Base-by-base conservation (phyloP, 1,140 invertebrate genomes). In the Danaus melanippus region DNA sequence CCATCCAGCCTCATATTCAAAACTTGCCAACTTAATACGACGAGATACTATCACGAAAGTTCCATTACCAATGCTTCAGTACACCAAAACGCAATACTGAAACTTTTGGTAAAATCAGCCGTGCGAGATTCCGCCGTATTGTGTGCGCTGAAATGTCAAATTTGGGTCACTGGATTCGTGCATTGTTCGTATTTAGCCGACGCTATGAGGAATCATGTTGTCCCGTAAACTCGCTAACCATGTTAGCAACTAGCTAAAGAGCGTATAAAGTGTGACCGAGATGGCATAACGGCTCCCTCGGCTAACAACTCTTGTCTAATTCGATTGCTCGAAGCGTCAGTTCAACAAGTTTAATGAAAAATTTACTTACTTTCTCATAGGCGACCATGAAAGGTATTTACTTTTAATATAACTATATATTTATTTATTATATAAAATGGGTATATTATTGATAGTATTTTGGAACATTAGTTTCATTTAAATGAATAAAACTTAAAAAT, bases 161-260 rank as follows among this genome's bases (percentile, higher is more conserved):
- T 42, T 49, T 15, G 53, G 40, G 40, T 55, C 15, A 12, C n/a
- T 43, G n/a, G 11, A 48, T 49, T 44, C 48, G 9, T 17, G 17
- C n/a, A 53, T 53, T 47, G 42, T 47, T 40, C 15, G 32, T 48
- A 43, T 44, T 42, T n/a, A 50, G 41, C 44, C 42, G 54, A 55
- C 44, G 54, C 50, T 48, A 49, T 43, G 46, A 21, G 44, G 62
- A 64, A 50, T 53, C 57, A 44, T 58, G 57, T 60, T 46, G 64
- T 63, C 42, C 53, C 57, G 41, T 58, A 56, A 65, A 69, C 58
- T 69, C 53, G 32, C 58, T 68, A 71, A 71, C 58, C 46, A 50
- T 57, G 58, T 71, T 71, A 71, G 57, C 48, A 63, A 67, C 59
- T 69, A 52, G 56, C 54, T 66, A 64, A 71, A 66, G 66, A 66